Evolutionary conservation across 2,888 invertebrate genomes (phyloP).

Genomic region (Drosophila anomelani): DNA sequence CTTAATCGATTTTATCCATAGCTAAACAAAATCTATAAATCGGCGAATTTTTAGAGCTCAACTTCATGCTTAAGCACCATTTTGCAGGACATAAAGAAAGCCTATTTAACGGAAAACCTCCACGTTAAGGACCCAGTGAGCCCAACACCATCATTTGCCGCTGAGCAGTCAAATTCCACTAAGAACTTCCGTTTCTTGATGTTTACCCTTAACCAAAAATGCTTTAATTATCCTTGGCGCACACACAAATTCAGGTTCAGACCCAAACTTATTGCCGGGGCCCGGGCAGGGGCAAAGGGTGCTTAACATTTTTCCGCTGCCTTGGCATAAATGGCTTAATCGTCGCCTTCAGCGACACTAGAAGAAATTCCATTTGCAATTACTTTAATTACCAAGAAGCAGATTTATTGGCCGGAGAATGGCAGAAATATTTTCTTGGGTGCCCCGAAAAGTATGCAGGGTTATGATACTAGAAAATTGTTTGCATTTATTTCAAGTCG

Average conservation of each 20-base stretch:
- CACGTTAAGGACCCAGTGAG: not conserved
- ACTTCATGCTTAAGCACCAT: slow-evolving; percentile 64
- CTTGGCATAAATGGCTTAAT: slow-evolving; percentile 77
- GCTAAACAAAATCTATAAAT: slow-evolving; percentile 13
- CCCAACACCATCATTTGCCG: slow-evolving; percentile 43
- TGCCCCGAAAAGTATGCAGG: slow-evolving; percentile 39
- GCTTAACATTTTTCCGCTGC: slow-evolving; percentile 72
- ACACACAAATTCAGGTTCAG: slow-evolving; percentile 53
- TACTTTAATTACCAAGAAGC: slow-evolving; percentile 64
- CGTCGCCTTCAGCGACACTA: slow-evolving; percentile 47
- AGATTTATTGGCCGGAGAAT: slow-evolving; percentile 48
- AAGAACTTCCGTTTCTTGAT: slow-evolving; percentile 45
- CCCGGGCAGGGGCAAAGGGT: slow-evolving; percentile 29
- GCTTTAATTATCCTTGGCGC: slow-evolving; percentile 65
- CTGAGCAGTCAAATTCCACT: slow-evolving; percentile 39
- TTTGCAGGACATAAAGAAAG: slow-evolving; percentile 14
- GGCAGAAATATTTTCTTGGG: slow-evolving; percentile 17
- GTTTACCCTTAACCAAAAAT: slow-evolving; percentile 54
- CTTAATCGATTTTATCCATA: too few relatives aligned
- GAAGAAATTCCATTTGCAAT: slow-evolving; percentile 68
- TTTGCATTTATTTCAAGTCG: slow-evolving; percentile 78
- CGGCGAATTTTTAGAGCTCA: slow-evolving; percentile 52
- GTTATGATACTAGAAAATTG: slow-evolving; percentile 75
- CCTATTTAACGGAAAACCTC: not conserved
- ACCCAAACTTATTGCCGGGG: slow-evolving; percentile 12